Evolutionary conservation across 2,113 vertebrate genomes (phyloP).

Genomic region (Struthidea cinerea): DNA sequence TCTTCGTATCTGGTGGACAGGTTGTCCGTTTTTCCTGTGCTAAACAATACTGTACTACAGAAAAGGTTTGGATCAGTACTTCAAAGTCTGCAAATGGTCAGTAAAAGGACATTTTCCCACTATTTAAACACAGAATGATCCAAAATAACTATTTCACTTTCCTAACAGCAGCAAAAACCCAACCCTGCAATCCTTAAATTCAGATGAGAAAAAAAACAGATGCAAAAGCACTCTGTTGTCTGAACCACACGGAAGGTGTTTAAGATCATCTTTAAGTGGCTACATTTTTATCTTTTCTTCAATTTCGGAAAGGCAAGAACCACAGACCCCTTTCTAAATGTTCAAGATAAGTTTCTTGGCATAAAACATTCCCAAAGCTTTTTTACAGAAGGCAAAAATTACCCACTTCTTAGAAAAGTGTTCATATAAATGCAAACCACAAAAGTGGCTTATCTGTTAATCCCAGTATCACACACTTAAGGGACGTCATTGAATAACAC

Average conservation of each 20-base stretch:
- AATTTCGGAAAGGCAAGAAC: neutral
- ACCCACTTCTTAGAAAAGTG: neutral
- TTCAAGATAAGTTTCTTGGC: neutral
- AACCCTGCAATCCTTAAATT: neutral
- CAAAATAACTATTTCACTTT: neutral
- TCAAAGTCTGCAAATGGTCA: neutral
- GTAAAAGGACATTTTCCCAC: neutral
- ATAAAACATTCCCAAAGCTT: neutral
- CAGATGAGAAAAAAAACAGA: neutral
- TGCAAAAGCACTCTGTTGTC: neutral
- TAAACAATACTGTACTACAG: neutral
- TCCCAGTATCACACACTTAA: neutral
- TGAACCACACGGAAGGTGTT: neutral
- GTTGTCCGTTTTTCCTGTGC: accelerated
- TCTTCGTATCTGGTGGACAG: neutral
- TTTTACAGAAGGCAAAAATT: neutral
- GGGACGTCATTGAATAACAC: neutral
- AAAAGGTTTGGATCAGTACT: neutral
- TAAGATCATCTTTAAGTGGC: neutral
- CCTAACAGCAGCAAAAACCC: neutral
- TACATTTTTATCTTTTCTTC: neutral
- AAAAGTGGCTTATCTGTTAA: neutral
- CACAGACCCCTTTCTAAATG: neutral
- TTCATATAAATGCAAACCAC: neutral
- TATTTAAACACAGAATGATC: neutral